Conservation (phyloP, 2,888 invertebrate species). For the Lamellibrachia satsuma region DNA sequence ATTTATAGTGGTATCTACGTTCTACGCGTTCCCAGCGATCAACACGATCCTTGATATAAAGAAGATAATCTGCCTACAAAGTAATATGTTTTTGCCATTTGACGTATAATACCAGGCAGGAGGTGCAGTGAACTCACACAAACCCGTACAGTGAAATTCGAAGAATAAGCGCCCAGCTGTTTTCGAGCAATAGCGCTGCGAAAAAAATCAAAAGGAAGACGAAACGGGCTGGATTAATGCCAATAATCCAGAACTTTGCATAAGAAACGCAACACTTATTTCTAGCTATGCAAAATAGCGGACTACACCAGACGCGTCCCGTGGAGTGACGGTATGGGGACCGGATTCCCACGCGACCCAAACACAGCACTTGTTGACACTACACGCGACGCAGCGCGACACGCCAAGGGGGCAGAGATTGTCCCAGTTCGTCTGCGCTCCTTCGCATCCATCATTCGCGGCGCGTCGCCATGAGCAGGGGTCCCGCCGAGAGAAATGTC, state of each 20-base stretch:
- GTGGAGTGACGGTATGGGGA: background rate
- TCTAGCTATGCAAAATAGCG: background rate
- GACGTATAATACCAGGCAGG: background rate
- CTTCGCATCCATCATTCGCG: background rate
- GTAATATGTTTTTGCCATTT: background rate
- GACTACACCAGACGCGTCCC: background rate
- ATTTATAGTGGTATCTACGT: background rate
- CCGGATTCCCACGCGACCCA: slow-evolving; percentile 1
- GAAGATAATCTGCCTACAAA: background rate
- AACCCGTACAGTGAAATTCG: background rate
- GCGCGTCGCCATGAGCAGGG: background rate
- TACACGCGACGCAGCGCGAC: background rate
- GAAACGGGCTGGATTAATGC: slow-evolving; percentile 9
- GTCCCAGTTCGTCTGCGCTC: background rate
- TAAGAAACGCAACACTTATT: background rate
- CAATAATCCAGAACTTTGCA: background rate
- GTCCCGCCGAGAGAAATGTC: background rate
- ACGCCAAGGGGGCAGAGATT: background rate
- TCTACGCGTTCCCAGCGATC: background rate
- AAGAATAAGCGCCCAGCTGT: background rate
- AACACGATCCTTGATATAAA: background rate
- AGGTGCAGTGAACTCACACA: background rate
- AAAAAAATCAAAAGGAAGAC: background rate
- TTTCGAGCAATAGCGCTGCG: background rate
- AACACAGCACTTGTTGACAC: slow-evolving; percentile 6